Percentiles rank a stretch among this genome's conserved stretches.
Conservation (phyloP, 2,888 invertebrate genomes). For the Hydroisotoma schaefferi region DNA sequence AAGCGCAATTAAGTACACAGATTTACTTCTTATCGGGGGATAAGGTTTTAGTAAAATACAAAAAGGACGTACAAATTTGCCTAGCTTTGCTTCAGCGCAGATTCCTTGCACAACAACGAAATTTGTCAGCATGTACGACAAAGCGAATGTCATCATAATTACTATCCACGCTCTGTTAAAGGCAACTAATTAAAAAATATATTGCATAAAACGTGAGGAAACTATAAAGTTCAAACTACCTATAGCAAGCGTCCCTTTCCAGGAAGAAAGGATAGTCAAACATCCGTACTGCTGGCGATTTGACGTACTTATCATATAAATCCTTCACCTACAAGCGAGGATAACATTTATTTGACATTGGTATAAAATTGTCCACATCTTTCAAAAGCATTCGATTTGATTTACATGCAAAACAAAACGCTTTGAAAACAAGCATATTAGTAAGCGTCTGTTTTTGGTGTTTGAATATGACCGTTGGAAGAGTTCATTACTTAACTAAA, state of each 20-base stretch:
- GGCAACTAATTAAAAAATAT: not conserved
- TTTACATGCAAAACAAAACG: too few species aligned
- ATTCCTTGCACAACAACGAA: slow-evolving; percentile 15
- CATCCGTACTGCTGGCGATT: not conserved
- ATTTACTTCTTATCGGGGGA: not conserved
- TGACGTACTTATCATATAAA: not conserved
- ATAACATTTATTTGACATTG: not conserved
- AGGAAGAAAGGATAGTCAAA: slow-evolving; percentile 13
- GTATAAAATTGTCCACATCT: not conserved
- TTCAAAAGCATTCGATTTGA: not conserved
- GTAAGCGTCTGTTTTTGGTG: too few species aligned
- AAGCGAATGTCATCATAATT: slow-evolving; percentile 7
- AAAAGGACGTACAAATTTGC: slow-evolving; percentile 18
- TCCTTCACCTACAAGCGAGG: not conserved
- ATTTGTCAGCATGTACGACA: slow-evolving; percentile 19
- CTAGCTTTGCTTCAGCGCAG: slow-evolving; percentile 17
- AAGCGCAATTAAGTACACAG: not conserved
- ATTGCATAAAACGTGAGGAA: not conserved
- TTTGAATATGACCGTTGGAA: too few species aligned
- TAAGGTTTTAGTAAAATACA: not conserved
- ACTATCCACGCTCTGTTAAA: slow-evolving; percentile 1
- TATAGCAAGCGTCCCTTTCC: not conserved
- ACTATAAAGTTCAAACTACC: not conserved
- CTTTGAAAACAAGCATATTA: not conserved
- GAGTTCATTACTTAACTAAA: too few species aligned